phyloP scores from a whole-genome alignment of 2,797 vertebrate species.

The Bradypus variegatus region DNA sequence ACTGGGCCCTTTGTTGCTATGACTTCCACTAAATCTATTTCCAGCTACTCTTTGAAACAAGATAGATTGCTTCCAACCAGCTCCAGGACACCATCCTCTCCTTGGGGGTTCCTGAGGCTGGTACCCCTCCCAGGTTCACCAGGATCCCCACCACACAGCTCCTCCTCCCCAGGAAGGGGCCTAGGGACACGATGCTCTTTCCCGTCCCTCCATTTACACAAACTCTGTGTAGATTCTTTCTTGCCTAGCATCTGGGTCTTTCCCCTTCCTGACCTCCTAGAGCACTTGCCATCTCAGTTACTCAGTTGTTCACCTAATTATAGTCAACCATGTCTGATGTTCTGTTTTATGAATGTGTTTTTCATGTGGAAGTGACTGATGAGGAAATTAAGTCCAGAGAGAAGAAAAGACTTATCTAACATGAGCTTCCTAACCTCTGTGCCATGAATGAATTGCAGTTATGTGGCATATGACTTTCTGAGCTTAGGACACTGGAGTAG shows the following conservation, averaged over 20 bases:
- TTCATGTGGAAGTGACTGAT: neutral
- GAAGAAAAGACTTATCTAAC: neutral
- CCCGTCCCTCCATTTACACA: neutral
- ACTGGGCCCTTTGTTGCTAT: neutral
- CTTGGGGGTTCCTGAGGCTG: neutral
- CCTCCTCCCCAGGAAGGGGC: neutral
- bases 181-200: neutral
- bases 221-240: neutral
- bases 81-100: neutral
- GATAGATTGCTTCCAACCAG: neutral
- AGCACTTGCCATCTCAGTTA: neutral
- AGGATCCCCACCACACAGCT: neutral
- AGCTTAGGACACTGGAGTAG: neutral
- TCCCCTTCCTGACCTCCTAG: neutral
- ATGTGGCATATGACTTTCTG: neutral
- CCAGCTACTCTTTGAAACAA: neutral
- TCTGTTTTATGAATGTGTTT: neutral
- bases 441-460: neutral
- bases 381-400: neutral
- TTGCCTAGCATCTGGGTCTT: neutral
- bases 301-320: neutral
- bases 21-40: neutral
- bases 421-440: neutral
- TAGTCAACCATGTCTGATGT: neutral
- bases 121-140: neutral